phyloP scores from a whole-genome alignment of 2,797 vertebrate species.

The Myotis findleyi region DNA sequence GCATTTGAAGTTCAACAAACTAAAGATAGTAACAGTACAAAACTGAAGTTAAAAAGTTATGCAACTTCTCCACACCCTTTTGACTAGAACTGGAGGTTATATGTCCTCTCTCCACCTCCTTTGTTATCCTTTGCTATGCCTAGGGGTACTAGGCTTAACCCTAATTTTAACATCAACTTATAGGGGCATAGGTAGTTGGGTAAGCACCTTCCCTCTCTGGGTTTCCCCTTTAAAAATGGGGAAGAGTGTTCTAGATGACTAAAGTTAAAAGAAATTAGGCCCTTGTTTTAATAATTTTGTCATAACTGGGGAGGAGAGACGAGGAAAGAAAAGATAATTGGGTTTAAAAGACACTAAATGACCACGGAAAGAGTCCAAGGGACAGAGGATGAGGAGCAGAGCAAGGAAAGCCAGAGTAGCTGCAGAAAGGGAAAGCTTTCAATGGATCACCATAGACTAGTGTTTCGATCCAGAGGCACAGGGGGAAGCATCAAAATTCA shows the following conservation, averaged over 20 bases:
- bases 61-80: not conserved
- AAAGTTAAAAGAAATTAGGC: not conserved
- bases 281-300: conserved; percentile 4
- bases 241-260: not conserved
- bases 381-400: not conserved
- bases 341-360: not conserved
- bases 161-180: not conserved
- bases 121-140: not conserved
- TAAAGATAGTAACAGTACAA: conserved; percentile 31
- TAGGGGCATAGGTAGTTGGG: not conserved
- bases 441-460: not conserved
- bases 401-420: not conserved
- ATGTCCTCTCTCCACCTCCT: not conserved
- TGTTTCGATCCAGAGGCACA: not conserved
- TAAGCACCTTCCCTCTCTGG: not conserved
- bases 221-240: conserved; percentile 31
- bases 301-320: not conserved
- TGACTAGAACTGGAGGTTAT: not conserved
- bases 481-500: not conserved
- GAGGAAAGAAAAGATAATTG: not conserved
- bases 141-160: not conserved
- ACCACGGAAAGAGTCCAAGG: not conserved
- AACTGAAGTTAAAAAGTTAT: conserved; percentile 17
- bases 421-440: not conserved
- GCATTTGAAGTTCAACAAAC: conserved; percentile 45